Base-by-base conservation (phyloP, 2,888 invertebrate species). In the Nematopogon swammerdamellus region DNA sequence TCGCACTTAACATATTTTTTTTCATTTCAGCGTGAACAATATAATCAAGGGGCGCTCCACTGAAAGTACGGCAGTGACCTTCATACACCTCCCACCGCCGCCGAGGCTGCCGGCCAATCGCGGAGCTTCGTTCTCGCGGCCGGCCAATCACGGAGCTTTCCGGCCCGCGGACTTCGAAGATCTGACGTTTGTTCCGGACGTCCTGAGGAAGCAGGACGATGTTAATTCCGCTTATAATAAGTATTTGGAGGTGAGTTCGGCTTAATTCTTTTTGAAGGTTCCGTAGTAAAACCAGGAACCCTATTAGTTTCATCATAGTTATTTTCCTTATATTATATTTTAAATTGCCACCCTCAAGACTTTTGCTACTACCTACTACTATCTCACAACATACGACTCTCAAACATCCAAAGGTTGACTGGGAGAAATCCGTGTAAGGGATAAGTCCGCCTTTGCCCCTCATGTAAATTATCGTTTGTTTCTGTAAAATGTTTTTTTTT, bases 71-170 rank as follows among this genome's bases (percentile, higher is more conserved):
- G 96, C 95, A 0, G 89, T 97, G 5, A 89, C 90, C 2, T 97
- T 98, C 67, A 83, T 97, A 44, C 97, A 97, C 70, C 81, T 99
- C 50, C 96, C 98, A 0, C 80, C 86, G 6, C 95, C 96, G 16
- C 96, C 96, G 0, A 56, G 59, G 8, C 69, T 80, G 19, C 61
- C 67, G 49, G 63, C 69, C 10, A 60, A 62, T 51, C 60, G 63
- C 43, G 60, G 67, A 47, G 60, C 64, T 53, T 58, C 58, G 18
- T 57, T 14, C 36, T 17, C 20, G 17, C 42, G 14, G 14, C 2
- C 16, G 10, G 4, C 16, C 19, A 36, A 44, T 42, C 19, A 11
- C 25, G 2, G 19, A 43, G 4, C 18, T 10, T 30, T 46, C 25
- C 30, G 18, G n/a, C 2, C 46, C 20, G 11, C 14, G 16, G 6